phyloP scores from a whole-genome alignment of 2,113 vertebrate species.

The Raja brachyura region DNA sequence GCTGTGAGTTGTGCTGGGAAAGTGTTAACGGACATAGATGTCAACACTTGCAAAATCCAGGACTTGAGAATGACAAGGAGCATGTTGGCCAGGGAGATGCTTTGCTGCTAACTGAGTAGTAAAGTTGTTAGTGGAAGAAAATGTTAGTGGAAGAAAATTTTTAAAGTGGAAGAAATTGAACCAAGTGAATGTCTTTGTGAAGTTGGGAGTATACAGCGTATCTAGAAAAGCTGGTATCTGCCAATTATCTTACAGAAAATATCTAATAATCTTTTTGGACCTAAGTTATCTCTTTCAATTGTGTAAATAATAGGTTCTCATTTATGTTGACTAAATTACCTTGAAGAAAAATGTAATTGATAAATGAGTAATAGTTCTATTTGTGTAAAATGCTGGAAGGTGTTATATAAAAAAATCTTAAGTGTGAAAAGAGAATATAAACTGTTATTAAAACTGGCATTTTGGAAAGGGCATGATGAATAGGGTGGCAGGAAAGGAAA shows the following conservation, averaged over 20 bases:
- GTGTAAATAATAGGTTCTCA: background rate
- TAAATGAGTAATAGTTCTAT: background rate
- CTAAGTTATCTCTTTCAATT: background rate
- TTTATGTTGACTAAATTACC: background rate
- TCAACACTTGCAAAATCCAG: too few species aligned
- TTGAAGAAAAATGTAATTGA: background rate
- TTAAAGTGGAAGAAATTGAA: background rate
- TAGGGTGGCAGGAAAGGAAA: background rate
- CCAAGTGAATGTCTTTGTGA: background rate
- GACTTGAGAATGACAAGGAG: background rate
- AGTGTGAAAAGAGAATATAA: background rate
- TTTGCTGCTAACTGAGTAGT: background rate
- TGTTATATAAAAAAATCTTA: background rate
- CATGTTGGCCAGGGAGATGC: background rate
- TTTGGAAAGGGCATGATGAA: background rate
- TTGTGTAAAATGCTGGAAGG: background rate
- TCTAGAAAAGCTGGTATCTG: background rate
- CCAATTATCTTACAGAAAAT: background rate
- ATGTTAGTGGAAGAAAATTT: too few species aligned
- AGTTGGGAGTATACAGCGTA: background rate
- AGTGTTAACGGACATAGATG: too few species aligned
- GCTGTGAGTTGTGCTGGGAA: too few species aligned
- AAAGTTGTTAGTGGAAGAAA: accelerated
- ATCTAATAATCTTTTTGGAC: background rate
- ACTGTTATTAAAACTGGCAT: background rate